These are phyloP conservation scores for Elysia chlorotica DNA, from an alignment of 1,140 invertebrate genomes.

Conservation along the genomic window DNA sequence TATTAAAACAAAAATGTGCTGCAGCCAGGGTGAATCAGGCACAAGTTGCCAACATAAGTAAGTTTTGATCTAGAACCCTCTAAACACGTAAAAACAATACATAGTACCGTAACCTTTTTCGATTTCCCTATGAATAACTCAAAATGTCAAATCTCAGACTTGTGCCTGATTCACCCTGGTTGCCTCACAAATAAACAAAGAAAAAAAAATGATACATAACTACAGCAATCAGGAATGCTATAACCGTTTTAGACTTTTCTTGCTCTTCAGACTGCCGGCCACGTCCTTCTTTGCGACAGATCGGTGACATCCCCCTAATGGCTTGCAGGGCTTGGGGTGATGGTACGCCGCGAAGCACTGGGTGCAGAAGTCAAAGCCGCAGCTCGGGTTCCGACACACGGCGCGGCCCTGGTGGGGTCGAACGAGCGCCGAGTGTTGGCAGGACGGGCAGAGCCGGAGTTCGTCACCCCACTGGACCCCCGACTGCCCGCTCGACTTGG, in stretches of 20 bases:
- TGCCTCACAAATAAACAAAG: too few species aligned
- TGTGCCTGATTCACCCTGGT: too few species aligned
- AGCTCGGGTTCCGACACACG: background rate
- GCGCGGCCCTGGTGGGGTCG: background rate
- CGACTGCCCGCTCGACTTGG: too few species aligned
- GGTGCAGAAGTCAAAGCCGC: background rate
- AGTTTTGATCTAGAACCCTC: too few species aligned
- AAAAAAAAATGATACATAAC: background rate
- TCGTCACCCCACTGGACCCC: background rate
- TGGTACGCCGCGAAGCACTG: background rate
- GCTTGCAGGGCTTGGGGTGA: background rate
- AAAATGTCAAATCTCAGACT: too few species aligned
- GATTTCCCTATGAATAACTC: too few species aligned
- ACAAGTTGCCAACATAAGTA: too few species aligned
- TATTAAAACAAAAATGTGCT: too few species aligned
- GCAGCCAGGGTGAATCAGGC: too few species aligned
- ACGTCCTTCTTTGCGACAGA: background rate
- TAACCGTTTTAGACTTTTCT: background rate
- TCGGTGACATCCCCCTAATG: background rate
- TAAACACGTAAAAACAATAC: too few species aligned
- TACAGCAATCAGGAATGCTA: background rate
- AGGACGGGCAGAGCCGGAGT: background rate
- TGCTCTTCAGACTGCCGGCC: background rate
- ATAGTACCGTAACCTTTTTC: too few species aligned
- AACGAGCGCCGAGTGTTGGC: background rate